These are phyloP conservation scores for Chloroceryle amazona DNA, from an alignment of 2,797 vertebrate genomes.

Conservation along the genomic window DNA sequence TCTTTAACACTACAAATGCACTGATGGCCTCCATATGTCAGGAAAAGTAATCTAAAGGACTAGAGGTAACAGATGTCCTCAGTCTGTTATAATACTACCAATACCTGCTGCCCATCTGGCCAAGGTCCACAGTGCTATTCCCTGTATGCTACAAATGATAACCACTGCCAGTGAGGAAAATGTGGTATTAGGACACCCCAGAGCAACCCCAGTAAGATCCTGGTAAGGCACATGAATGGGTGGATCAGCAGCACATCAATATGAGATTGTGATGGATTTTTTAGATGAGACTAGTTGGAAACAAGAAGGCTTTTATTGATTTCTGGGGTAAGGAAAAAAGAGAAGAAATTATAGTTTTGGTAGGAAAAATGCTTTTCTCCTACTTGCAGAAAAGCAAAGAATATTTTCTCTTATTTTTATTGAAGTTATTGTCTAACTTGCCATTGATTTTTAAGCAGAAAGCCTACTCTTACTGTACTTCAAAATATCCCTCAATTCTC, in stretches of 20 bases:
- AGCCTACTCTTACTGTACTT: neutral
- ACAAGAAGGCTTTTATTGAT: neutral
- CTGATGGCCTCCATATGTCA: neutral
- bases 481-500: neutral
- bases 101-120: neutral
- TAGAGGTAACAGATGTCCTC: rapidly evolving
- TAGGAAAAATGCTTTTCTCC: neutral
- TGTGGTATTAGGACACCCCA: rapidly evolving
- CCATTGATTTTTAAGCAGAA: conserved; percentile 36
- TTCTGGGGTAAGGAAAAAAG: neutral
- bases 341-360: neutral
- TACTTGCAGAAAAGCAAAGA: neutral
- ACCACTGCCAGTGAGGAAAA: neutral
- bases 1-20: neutral
- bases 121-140: neutral
- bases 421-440: neutral
- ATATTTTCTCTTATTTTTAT: neutral
- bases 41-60: neutral
- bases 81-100: neutral
- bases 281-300: rapidly evolving
- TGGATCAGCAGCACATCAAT: rapidly evolving
- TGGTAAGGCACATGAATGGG: rapidly evolving
- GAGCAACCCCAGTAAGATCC: neutral
- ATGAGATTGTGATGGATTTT: neutral
- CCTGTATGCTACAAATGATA: neutral